Evolutionary conservation across 2,888 invertebrate species (phyloP), one percentile per base, ranked within the genome.

Genomic region (Palloptera scutellata): DNA sequence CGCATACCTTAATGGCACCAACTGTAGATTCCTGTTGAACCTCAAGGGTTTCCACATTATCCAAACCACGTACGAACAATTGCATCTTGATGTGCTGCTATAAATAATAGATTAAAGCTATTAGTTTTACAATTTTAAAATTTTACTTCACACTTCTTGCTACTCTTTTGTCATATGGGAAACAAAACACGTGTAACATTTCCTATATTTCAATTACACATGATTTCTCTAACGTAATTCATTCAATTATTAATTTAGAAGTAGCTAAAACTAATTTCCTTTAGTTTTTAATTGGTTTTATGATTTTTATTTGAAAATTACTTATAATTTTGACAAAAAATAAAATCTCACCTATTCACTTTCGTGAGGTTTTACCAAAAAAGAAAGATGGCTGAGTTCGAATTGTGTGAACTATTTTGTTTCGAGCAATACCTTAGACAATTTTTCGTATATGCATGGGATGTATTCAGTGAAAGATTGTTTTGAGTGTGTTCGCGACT

Each of bases 1-100:
- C 17, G 78, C 80, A 75, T 65, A 85, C 85, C 83, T 85, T 85
- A 64, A 85, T 76, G 54, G 75, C 78, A 70, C 79, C 80, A 75
- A 85, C 79, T 69, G 82, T 83, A 72, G 81, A 82, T 74, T 83
- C 79, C 75, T 80, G 78, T 57, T 80, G 78, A 72, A 85, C 84
- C 75, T 85, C 84, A 73, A 85, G 76, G 73, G 83, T 75, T 68
- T 84, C 79, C 63, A 82, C 75, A 62, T 76, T 76, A 69, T 85
- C 83, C 75, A 84, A 81, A 74, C 84, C 84, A 77, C 84, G 85
- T 74, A 85, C 82, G 74, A 85, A 85, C 70, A 85, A 78, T 75
- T 85, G 85, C 84, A 85, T 85, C 69, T 77, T 77, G 72, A 69
- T 69, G 71, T 71, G 73, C 70, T 55, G 10, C 67, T 45, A 66